These are phyloP conservation scores for Prorops nasuta DNA, from an alignment of 1,140 invertebrate species.

Conservation along the genomic window DNA sequence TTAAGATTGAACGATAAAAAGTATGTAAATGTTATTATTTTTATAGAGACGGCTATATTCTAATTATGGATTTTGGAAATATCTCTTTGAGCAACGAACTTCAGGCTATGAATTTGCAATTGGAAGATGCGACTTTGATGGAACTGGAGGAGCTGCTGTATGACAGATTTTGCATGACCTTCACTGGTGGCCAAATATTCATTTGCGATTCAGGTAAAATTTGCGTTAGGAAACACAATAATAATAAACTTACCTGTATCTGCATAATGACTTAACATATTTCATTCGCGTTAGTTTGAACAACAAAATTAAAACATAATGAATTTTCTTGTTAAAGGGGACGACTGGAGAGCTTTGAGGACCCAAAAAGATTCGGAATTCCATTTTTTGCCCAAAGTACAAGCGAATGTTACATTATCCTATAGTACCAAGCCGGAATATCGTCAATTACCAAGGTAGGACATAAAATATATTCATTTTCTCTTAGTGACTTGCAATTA, in stretches of 20 bases:
- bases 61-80: conserved; percentile 73
- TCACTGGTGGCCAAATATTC: conserved; percentile 66
- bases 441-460: conserved; percentile 67
- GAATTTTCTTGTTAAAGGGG: conserved; percentile 50
- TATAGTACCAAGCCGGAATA: conserved; percentile 78
- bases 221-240: too few relatives aligned
- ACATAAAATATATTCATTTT: too few relatives aligned
- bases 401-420: conserved; percentile 68
- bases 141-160: conserved; percentile 81
- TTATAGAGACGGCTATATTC: conserved; percentile 68
- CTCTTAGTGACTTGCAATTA: too few relatives aligned
- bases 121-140: conserved; percentile 79
- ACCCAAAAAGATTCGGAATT: conserved; percentile 71
- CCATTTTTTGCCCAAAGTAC: conserved; percentile 75
- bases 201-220: conserved; percentile 41
- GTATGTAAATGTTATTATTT: conserved; percentile 1
- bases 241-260: conserved; percentile 19
- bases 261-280: conserved; percentile 21
- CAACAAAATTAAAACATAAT: not conserved
- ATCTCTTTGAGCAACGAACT: conserved; percentile 73
- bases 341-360: conserved; percentile 74
- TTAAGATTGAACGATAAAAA: not conserved
- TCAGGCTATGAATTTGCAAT: conserved; percentile 65
- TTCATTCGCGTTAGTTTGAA: not conserved
- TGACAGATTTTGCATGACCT: conserved; percentile 72